Base-by-base conservation (phyloP, 1,140 invertebrate genomes). In the Drosophila arizonae region DNA sequence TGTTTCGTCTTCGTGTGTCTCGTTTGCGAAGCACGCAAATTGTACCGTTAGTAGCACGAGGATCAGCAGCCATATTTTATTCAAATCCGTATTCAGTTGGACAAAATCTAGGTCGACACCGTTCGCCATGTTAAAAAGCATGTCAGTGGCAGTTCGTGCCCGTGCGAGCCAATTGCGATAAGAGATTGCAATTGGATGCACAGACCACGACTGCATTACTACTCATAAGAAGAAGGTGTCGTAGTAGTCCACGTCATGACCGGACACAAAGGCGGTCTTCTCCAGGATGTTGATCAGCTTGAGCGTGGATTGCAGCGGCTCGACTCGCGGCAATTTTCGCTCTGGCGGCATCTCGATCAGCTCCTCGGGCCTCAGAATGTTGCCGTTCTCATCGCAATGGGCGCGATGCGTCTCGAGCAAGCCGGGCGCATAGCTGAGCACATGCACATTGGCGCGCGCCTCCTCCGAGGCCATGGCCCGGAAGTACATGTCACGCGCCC, bases 341-440 rank as follows among this genome's bases (percentile, higher is more conserved):
- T 64, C 21, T 11, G 26, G 13, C 21, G 62, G 36, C 8, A 58
- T 51, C 13, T 64, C 30, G 6, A 82, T 9, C 26, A 91, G 65
- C 0, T 79, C 61, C 21, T 63, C 64, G 10, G 79, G 68, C 21
- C 46, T 62, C 28, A 90, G 57, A 50, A 72, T 52, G 57, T 91
- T 91, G n/a, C 81, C 85, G 56, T 91, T 91, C 0, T 74, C 17
- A 70, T 91, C 90, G 28, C 58, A 77, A 21, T 94, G 91, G 15
- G 95, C 92, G 76, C 93, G 92, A 41, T 95, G 92, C 51, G 95
- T 94, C 96, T 98, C 98, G 33, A 96, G 94, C 0, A 98, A 98
- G 13, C 98, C 98, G 1, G 98, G 98, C 4, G 97, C 95, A 93
- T 99, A 99, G 92, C 95, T 98, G 6, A 99, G 92, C 9, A 98